These are phyloP conservation scores for Tangara arthus DNA, from an alignment of 2,797 vertebrate genomes.

Conservation along the genomic window DNA sequence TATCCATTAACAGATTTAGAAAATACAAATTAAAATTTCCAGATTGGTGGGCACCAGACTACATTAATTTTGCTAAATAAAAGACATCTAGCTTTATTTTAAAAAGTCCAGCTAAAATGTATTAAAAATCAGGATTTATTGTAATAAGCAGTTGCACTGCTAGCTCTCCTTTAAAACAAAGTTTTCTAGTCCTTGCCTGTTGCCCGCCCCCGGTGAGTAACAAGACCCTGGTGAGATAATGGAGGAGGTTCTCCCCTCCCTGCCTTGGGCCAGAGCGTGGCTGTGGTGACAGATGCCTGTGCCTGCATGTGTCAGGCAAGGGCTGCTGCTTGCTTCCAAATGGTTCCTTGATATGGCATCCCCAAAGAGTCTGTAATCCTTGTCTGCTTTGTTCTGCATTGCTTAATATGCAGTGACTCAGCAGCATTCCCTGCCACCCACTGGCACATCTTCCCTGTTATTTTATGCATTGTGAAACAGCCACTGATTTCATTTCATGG, in stretches of 20 bases:
- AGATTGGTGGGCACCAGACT: background rate
- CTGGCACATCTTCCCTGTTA: background rate
- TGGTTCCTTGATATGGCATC: background rate
- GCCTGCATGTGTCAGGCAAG: background rate
- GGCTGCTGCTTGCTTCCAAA: background rate
- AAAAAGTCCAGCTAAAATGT: background rate
- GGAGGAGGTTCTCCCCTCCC: background rate
- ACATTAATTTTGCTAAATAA: background rate
- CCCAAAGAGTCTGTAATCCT: background rate
- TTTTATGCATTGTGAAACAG: background rate
- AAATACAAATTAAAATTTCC: background rate
- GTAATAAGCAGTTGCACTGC: background rate
- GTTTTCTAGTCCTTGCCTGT: background rate
- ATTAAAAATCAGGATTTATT: background rate
- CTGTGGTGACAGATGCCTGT: background rate
- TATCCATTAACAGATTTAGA: background rate
- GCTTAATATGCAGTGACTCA: conserved; percentile 23
- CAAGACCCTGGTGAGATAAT: background rate
- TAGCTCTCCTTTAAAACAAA: background rate
- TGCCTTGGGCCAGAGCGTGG: background rate
- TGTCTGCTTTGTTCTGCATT: background rate
- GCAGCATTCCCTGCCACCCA: background rate
- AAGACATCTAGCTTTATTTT: background rate
- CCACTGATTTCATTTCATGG: background rate
- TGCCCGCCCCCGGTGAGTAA: background rate